Conservation (phyloP, 2,113 vertebrate species). For the Ophiodon elongatus region DNA sequence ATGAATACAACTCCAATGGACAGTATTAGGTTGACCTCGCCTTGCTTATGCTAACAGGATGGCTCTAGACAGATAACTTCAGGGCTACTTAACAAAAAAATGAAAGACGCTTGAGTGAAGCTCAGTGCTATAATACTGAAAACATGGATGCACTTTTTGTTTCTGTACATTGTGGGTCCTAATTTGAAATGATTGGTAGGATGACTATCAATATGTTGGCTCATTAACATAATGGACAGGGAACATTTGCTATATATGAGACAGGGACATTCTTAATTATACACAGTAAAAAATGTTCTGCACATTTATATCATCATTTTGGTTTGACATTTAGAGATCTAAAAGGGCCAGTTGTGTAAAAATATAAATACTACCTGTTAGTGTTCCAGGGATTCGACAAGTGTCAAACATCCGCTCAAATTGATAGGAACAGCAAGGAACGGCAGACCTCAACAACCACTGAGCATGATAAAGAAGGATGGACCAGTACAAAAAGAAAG, state of each 20-base stretch:
- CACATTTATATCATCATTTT: not conserved
- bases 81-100: not conserved
- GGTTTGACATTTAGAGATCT: not conserved
- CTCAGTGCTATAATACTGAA: not conserved
- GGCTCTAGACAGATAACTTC: not conserved
- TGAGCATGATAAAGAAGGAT: slow-evolving; percentile 73
- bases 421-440: slow-evolving; percentile 90
- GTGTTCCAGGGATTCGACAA: slow-evolving; percentile 86
- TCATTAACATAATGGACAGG: not conserved
- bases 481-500: slow-evolving; percentile 28
- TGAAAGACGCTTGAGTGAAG: not conserved
- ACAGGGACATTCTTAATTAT: too few relatives aligned
- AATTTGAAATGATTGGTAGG: not conserved
- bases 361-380: slow-evolving; percentile 84
- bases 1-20: not conserved
- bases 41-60: not conserved
- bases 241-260: not conserved
- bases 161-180: not conserved
- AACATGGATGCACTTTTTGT: not conserved
- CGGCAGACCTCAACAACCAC: slow-evolving; percentile 89
- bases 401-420: slow-evolving; percentile 91
- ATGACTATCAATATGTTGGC: not conserved
- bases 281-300: too few relatives aligned
- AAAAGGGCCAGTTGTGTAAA: slow-evolving; percentile 25
- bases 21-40: not conserved